Base-by-base conservation (phyloP, 2,797 vertebrate species). In the Phrynocephalus guinanensis region DNA sequence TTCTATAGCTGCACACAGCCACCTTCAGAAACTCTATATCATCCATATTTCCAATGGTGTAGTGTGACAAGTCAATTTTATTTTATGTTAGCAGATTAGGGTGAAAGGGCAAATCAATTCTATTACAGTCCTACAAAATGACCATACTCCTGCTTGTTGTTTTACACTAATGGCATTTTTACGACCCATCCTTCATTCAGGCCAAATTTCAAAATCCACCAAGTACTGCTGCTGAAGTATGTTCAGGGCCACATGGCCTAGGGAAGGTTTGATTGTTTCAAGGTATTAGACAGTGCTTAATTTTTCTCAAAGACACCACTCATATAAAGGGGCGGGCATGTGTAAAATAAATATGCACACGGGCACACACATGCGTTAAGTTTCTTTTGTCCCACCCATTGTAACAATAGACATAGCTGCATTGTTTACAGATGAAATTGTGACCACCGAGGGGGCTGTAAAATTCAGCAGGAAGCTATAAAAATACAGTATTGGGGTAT, bases 261-360 rank as follows among this genome's bases (percentile, higher is more conserved):
- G 92, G 92, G 93, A 93, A 75, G 80, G 79, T 90, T 93, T 93
- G 94, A 93, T 92, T 95, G 33, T 91, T 92, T 83, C 73, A 72
- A 89, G 70, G 87, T 63, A 83, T 87, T 92, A 63, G 80, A 94
- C 90, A 33, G 56, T 90, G 91, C 93, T 92, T 89, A 79, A 94
- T 70, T 78, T 88, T 85, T 92, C 90, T 91, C 92, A 56, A 28
- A 89, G 92, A 92, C 82, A 56, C 83, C 26, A 82, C 76, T 92
- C 90, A 24, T 86, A 38, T 84, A 79, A 93, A 63, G 18, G 13
- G 60, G 60, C 38, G 0, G 18, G 60, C 60, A 22, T 63, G 60
- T 63, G 60, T 63, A 63, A 18, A 63, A 63, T 63, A 63, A 18
- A 15, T 13, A 63, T 63, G 60, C 60, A 63, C 60, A 63, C 52